Evolutionary conservation across 2,113 vertebrate genomes (phyloP).

Genomic region (Arizona elegans): DNA sequence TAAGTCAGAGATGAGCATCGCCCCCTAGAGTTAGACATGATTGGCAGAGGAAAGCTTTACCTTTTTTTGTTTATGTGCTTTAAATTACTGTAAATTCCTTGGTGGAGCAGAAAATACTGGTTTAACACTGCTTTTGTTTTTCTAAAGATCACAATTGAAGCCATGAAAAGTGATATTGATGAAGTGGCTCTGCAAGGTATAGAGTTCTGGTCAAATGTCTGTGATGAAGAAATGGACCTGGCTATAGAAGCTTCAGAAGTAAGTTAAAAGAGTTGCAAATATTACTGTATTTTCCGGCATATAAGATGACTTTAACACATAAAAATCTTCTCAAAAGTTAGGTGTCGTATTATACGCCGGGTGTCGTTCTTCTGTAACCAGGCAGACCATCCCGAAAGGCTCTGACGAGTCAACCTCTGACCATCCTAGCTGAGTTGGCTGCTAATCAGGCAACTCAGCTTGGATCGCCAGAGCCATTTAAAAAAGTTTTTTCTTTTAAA

Average conservation of each 20-base stretch:
- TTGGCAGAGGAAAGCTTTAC: background rate
- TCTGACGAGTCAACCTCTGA: no score
- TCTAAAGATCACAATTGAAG: constrained; percentile 93
- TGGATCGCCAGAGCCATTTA: no score
- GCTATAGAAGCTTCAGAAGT: constrained; percentile 98
- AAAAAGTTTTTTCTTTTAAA: no score
- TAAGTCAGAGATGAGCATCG: background rate
- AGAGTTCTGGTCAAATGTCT: constrained; percentile 99
- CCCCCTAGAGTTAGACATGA: background rate
- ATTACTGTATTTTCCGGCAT: background rate
- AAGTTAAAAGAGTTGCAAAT: constrained; percentile 15
- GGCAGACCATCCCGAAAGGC: no score
- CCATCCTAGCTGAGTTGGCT: no score
- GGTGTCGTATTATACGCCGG: no score
- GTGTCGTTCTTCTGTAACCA: no score
- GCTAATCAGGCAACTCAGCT: no score
- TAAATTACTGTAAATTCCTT: background rate
- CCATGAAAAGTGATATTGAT: constrained; percentile 98
- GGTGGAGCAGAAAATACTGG: background rate
- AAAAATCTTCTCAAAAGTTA: no score
- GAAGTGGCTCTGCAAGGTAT: constrained; percentile 97
- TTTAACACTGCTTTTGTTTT: background rate
- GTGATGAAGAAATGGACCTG: constrained; percentile 98
- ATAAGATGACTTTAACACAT: no score
- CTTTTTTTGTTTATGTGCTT: background rate